A percentile compares a stretch with the other conserved stretches of the same genome.
Evolutionary conservation across 2,888 invertebrate species (phyloP).

Genomic region (Oscheius sp.): DNA sequence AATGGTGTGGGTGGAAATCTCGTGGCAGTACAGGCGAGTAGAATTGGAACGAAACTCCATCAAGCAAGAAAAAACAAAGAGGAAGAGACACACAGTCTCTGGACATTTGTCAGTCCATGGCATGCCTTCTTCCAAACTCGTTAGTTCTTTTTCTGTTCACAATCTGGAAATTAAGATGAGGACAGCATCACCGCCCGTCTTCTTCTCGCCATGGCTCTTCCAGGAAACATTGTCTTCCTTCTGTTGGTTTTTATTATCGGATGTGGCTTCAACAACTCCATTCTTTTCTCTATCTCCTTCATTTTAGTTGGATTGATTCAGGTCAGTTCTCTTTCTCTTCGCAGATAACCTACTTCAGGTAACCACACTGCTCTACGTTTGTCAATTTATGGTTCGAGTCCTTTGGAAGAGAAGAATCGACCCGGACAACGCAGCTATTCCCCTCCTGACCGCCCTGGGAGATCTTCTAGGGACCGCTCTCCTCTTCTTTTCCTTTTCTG

Average conservation of each 20-base stretch:
- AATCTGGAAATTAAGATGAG: slow-evolving; percentile 56
- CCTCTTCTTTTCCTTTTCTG: slow-evolving; percentile 36
- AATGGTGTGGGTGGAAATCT: slow-evolving; percentile 68
- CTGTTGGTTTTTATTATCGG: slow-evolving; percentile 52
- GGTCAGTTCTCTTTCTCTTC: slow-evolving; percentile 32
- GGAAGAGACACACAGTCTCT: slow-evolving; percentile 28
- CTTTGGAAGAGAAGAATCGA: slow-evolving; percentile 61
- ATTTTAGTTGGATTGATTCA: slow-evolving; percentile 47
- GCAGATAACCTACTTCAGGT: slow-evolving; percentile 46
- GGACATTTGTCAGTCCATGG: slow-evolving; percentile 30
- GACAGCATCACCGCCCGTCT: slow-evolving; percentile 57
- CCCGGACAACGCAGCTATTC: slow-evolving; percentile 67
- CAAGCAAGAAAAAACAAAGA: slow-evolving; percentile 44
- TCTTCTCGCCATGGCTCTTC: slow-evolving; percentile 54
- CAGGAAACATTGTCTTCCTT: slow-evolving; percentile 60
- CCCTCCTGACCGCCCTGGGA: slow-evolving; percentile 63
- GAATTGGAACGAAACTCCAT: slow-evolving; percentile 60
- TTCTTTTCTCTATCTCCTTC: slow-evolving; percentile 45
- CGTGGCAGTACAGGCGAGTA: slow-evolving; percentile 60
- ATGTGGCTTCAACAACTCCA: slow-evolving; percentile 43
- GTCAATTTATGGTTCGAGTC: slow-evolving; percentile 58
- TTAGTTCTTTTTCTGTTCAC: slow-evolving; percentile 1
- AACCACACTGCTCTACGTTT: slow-evolving; percentile 59
- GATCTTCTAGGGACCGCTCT: slow-evolving; percentile 51
- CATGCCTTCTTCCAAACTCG: slow-evolving; percentile 27